phyloP scores from a whole-genome alignment of 2,888 invertebrate genomes.

The Agrypnus murinus region DNA sequence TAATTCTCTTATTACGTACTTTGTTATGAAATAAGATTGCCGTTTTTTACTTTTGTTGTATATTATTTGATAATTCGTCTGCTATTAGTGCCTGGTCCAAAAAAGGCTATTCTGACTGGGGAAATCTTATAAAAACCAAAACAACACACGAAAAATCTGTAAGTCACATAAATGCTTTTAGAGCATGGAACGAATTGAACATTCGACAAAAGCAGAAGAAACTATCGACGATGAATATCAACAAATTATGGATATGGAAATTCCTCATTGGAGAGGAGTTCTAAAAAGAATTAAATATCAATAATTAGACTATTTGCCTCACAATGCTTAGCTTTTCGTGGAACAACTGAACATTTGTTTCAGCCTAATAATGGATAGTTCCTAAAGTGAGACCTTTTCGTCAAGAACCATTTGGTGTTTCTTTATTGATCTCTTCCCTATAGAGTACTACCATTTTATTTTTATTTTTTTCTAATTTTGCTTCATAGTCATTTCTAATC shows the following conservation, averaged over 20 bases:
- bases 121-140: conserved; percentile 42
- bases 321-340: conserved; percentile 33
- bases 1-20: too few relatives aligned
- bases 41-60: conserved; percentile 34
- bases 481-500: too few relatives aligned
- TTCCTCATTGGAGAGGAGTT: conserved; percentile 20
- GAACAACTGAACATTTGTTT: conserved; percentile 31
- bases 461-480: too few relatives aligned
- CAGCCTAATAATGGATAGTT: conserved; percentile 30
- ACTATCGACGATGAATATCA: conserved; percentile 33
- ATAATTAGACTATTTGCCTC: conserved; percentile 27
- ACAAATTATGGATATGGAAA: conserved; percentile 28
- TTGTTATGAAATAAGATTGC: too few relatives aligned
- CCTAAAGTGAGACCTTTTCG: too few relatives aligned
- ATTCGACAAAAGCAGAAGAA: conserved; percentile 28
- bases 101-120: conserved; percentile 44
- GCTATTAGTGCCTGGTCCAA: conserved; percentile 43
- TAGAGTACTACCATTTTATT: too few relatives aligned
- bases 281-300: conserved; percentile 23
- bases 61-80: conserved; percentile 36
- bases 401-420: too few relatives aligned
- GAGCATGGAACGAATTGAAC: conserved; percentile 39
- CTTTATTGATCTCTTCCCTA: too few relatives aligned
- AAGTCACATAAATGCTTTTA: conserved; percentile 46
- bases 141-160: conserved; percentile 42